These are phyloP conservation scores for Anguilla pacifica DNA, from an alignment of 2,797 vertebrate species.

Conservation along the genomic window DNA sequence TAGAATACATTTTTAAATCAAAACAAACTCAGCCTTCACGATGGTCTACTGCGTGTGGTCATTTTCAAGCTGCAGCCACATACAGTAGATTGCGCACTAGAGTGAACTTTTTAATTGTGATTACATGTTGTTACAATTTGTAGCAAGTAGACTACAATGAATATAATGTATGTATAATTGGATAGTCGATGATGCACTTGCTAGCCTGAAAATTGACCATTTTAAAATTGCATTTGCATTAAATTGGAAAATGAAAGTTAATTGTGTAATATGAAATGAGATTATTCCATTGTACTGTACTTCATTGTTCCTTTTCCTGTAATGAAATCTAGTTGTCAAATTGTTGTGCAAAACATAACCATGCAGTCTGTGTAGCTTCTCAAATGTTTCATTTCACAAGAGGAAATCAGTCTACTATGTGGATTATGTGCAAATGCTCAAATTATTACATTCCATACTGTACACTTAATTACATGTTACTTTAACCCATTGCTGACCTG, in stretches of 20 bases:
- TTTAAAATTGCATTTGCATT: conserved; percentile 65
- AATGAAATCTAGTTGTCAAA: conserved; percentile 48
- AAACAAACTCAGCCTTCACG: conserved; percentile 83
- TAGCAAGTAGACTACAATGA: conserved; percentile 88
- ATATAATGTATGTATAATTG: conserved; percentile 83
- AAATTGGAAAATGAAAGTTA: conserved; percentile 63
- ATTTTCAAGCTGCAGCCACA: conserved; percentile 70
- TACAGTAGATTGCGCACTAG: conserved; percentile 79
- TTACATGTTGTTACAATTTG: conserved; percentile 86
- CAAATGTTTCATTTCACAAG: conserved; percentile 49
- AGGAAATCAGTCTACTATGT: conserved; percentile 37
- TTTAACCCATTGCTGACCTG: conserved; percentile 33
- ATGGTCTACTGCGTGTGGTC: conserved; percentile 83
- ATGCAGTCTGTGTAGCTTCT: conserved; percentile 33
- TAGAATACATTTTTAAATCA: conserved; percentile 71
- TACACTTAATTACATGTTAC: conserved; percentile 61
- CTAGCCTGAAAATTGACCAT: conserved; percentile 64
- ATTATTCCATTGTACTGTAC: conserved; percentile 26
- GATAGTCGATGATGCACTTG: conserved; percentile 78
- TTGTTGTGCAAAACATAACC: conserved; percentile 37
- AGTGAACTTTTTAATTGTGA: conserved; percentile 91
- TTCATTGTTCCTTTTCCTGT: conserved; percentile 53
- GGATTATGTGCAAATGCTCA: conserved; percentile 40
- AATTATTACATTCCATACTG: conserved; percentile 80
- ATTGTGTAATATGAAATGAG: conserved; percentile 51